A percentile compares a stretch with the other conserved stretches of the same genome.
Evolutionary conservation across 1,140 invertebrate species (phyloP).

Genomic region (Pseudomyrmex flavicornis): DNA sequence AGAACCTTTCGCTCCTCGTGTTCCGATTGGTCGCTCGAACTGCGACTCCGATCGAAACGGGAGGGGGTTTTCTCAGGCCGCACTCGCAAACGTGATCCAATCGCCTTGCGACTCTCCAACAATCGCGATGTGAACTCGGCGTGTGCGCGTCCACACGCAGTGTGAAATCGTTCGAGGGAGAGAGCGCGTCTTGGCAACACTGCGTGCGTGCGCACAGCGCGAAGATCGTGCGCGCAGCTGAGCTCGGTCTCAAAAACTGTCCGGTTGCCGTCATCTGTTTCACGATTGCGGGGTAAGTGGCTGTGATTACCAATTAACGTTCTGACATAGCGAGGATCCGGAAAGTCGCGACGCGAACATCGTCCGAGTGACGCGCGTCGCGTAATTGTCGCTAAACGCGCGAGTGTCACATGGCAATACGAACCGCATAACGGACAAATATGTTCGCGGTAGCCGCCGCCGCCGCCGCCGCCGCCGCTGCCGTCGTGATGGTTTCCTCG

Average conservation of each 20-base stretch:
- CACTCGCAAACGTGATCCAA: too few relatives aligned
- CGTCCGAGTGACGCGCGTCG: slow-evolving; percentile 1
- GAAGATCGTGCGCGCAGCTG: slow-evolving; percentile 35
- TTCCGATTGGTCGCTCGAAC: too few relatives aligned
- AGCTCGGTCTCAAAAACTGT: slow-evolving; percentile 31
- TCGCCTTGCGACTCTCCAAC: too few relatives aligned
- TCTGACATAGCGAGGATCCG: neutral
- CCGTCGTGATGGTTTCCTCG: neutral
- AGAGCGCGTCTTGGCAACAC: slow-evolving; percentile 15
- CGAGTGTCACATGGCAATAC: slow-evolving; percentile 19
- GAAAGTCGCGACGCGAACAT: neutral
- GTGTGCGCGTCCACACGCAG: too few relatives aligned
- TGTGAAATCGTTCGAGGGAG: too few relatives aligned
- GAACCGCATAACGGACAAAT: slow-evolving; percentile 27
- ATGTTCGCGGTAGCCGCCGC: slow-evolving; percentile 21
- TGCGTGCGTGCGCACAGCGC: slow-evolving; percentile 14
- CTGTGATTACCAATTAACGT: neutral
- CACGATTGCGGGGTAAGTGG: slow-evolving; percentile 26
- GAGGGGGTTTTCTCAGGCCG: too few relatives aligned
- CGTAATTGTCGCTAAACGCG: neutral
- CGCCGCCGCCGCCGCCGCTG: neutral
- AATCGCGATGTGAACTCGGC: too few relatives aligned
- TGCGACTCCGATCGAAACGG: too few relatives aligned
- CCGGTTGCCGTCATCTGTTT: slow-evolving; percentile 44
- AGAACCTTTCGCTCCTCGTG: too few relatives aligned